Evolutionary conservation across 64 coral and sea anemone genomes (phyloP).

Genomic region (Pocillopora damicornis): DNA sequence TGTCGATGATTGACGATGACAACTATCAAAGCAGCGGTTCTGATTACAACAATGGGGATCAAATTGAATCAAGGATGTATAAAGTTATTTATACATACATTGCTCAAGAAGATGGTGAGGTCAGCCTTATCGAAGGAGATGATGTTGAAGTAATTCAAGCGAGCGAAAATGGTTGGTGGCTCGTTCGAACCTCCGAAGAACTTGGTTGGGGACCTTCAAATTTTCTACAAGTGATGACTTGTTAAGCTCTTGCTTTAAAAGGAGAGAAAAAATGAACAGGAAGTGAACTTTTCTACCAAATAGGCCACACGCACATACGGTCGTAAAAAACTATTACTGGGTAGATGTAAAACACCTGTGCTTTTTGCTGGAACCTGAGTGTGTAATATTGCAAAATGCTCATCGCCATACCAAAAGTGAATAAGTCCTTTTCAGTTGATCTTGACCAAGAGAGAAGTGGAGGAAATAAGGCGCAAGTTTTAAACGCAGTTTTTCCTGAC

Average conservation of each 20-base stretch:
- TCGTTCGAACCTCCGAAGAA: slow-evolving; percentile 1
- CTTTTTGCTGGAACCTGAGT: background rate
- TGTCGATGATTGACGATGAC: background rate
- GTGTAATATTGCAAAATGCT: background rate
- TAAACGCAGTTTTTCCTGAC: background rate
- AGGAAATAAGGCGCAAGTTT: slow-evolving; percentile 2
- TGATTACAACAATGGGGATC: background rate
- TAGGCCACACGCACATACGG: too few species aligned
- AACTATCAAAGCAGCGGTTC: background rate
- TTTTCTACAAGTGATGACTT: slow-evolving; percentile 6
- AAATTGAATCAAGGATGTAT: background rate
- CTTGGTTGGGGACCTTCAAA: slow-evolving; percentile 69
- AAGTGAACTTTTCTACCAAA: background rate
- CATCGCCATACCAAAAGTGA: too few species aligned
- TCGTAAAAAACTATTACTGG: too few species aligned
- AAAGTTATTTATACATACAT: slow-evolving; percentile 38
- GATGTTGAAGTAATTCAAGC: slow-evolving; percentile 35
- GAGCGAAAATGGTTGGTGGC: slow-evolving; percentile 65
- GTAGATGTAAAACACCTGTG: too few species aligned
- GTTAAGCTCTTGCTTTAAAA: background rate
- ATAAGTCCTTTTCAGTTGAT: background rate
- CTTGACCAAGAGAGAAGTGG: background rate
- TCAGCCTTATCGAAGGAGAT: slow-evolving; percentile 44
- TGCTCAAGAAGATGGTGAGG: slow-evolving; percentile 36
- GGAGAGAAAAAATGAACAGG: background rate